Conservation (phyloP, 2,113 vertebrate species). For the Podiceps cristatus region DNA sequence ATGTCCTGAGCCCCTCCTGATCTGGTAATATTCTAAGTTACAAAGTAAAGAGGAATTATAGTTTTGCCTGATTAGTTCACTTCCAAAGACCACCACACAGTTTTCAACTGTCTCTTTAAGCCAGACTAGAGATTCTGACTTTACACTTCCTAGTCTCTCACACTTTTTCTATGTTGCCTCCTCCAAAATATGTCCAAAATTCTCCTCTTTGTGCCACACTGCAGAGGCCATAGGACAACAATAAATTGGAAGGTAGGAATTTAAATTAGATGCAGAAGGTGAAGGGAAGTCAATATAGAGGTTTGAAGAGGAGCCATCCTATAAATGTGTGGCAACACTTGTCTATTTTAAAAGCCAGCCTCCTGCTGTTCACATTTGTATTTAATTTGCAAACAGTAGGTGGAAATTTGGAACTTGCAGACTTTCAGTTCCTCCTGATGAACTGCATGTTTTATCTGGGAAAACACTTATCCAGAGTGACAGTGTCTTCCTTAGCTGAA, state of each 20-base stretch:
- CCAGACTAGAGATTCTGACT: background rate
- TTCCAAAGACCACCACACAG: background rate
- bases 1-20: background rate
- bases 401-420: slow-evolving; percentile 45
- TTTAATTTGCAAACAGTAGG: slow-evolving; percentile 67
- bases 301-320: slow-evolving; percentile 20
- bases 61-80: background rate
- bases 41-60: background rate
- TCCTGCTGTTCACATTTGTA: slow-evolving; percentile 65
- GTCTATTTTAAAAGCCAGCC: slow-evolving; percentile 58
- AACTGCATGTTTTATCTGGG: slow-evolving; percentile 25
- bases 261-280: slow-evolving; percentile 26
- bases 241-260: background rate
- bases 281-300: background rate
- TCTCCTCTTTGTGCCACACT: background rate
- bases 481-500: background rate
- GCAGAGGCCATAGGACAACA: background rate
- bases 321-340: slow-evolving; percentile 57
- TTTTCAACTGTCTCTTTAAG: background rate
- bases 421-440: slow-evolving; percentile 17
- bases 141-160: background rate
- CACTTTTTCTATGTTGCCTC: background rate
- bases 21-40: background rate
- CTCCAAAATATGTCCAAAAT: background rate
- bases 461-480: slow-evolving; percentile 34